A percentile compares a stretch with the other conserved stretches of the same genome.
Evolutionary conservation across 2,888 invertebrate genomes (phyloP).

Genomic region (Phania funesta): DNA sequence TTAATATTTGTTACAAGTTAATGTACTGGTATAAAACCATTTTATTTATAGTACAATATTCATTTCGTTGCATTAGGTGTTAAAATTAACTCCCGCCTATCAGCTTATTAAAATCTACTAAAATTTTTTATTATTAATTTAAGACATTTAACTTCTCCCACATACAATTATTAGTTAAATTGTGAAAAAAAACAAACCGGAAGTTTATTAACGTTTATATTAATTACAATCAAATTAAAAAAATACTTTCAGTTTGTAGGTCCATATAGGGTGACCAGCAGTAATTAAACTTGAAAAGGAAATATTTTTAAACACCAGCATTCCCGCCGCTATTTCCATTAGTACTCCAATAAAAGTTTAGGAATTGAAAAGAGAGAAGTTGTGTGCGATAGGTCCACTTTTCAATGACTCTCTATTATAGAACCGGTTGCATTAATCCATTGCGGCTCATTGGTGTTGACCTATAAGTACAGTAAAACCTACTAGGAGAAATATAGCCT

Average conservation of each 20-base stretch:
- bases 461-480: too few relatives aligned
- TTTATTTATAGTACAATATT: neutral
- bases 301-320: too few relatives aligned
- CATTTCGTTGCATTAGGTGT: conserved; percentile 40
- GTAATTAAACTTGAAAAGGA: too few relatives aligned
- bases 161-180: neutral
- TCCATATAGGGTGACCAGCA: conserved; percentile 20
- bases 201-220: conserved; percentile 28
- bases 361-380: too few relatives aligned
- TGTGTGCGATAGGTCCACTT: too few relatives aligned
- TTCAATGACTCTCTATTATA: too few relatives aligned
- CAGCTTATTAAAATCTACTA: conserved; percentile 23
- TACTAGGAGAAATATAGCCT: too few relatives aligned
- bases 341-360: too few relatives aligned
- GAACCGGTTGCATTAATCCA: too few relatives aligned
- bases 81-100: neutral
- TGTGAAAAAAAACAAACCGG: conserved; percentile 3
- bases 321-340: too few relatives aligned
- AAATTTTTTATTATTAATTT: neutral
- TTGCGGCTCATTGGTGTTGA: too few relatives aligned
- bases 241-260: neutral
- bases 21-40: conserved; percentile 9
- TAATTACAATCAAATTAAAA: neutral
- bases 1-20: conserved; percentile 45
- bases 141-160: neutral